phyloP scores from a whole-genome alignment of 2,797 vertebrate species.

The Myripristis jacobus region DNA sequence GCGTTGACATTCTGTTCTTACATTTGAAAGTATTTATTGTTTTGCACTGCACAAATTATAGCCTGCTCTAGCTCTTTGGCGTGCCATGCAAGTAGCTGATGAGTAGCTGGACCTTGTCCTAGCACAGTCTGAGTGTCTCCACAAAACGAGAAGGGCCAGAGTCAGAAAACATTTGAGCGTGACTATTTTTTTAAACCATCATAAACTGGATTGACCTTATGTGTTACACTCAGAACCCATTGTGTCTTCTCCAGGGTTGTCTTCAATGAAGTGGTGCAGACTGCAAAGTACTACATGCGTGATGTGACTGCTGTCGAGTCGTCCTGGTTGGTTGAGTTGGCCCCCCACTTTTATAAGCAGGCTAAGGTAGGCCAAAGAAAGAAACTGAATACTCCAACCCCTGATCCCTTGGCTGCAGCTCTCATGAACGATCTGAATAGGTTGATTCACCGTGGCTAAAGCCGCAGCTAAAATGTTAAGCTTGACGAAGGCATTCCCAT shows the following conservation, averaged over 20 bases:
- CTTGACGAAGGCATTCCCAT: background rate
- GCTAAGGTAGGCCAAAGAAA: slow-evolving; percentile 88
- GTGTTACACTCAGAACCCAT: background rate
- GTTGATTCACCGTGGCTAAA: background rate
- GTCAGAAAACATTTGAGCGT: too few relatives aligned
- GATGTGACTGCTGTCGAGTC: slow-evolving; percentile 98
- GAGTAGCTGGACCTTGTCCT: too few relatives aligned
- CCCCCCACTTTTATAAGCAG: slow-evolving; percentile 96
- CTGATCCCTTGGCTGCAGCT: too few relatives aligned
- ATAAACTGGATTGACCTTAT: too few relatives aligned
- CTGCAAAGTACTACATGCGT: slow-evolving; percentile 96
- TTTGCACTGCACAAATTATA: too few relatives aligned
- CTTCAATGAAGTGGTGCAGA: slow-evolving; percentile 97
- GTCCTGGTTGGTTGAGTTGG: slow-evolving; percentile 95
- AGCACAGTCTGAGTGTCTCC: too few relatives aligned
- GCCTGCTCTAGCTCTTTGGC: too few relatives aligned
- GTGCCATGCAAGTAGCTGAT: too few relatives aligned
- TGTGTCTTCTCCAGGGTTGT: slow-evolving; percentile 87
- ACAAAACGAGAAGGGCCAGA: too few relatives aligned
- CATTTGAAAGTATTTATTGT: too few relatives aligned
- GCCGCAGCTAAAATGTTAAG: background rate
- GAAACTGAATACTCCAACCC: background rate
- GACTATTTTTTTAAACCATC: too few relatives aligned
- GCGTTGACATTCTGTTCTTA: too few relatives aligned
- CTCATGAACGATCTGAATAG: background rate